Evolutionary conservation across 2,888 invertebrate genomes (phyloP).

Genomic region (Oxyteleia sp.): DNA sequence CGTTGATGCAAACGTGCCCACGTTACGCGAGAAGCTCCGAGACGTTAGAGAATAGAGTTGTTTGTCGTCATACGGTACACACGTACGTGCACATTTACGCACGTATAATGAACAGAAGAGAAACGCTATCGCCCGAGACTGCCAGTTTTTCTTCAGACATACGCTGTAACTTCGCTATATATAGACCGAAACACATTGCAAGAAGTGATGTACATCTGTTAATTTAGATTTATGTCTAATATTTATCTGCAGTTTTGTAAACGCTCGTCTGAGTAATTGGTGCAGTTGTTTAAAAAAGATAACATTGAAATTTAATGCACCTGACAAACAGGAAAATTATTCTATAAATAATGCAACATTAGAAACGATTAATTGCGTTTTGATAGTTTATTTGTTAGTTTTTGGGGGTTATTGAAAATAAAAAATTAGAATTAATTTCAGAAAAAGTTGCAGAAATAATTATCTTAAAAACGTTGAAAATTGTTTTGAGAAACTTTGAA

Average conservation of each 20-base stretch:
- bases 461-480: no score
- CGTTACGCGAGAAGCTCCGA: slow-evolving; percentile 57
- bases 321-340: no score
- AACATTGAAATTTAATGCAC: neutral
- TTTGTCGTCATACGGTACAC: slow-evolving; percentile 66
- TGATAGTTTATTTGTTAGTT: no score
- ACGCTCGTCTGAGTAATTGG: slow-evolving; percentile 38
- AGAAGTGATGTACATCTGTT: slow-evolving; percentile 64
- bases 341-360: no score
- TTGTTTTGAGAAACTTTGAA: no score
- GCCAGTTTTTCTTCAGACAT: slow-evolving; percentile 58
- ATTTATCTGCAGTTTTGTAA: slow-evolving; percentile 64
- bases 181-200: slow-evolving; percentile 63
- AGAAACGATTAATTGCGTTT: no score
- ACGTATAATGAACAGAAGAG: slow-evolving; percentile 54
- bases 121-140: slow-evolving; percentile 64
- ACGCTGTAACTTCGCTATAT: slow-evolving; percentile 60
- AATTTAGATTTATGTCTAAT: slow-evolving; percentile 66
- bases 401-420: no score
- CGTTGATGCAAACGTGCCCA: slow-evolving; percentile 69
- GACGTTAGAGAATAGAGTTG: slow-evolving; percentile 69
- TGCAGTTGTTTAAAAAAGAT: slow-evolving; percentile 39
- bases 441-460: no score
- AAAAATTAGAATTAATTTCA: no score
- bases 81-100: slow-evolving; percentile 51